Evolutionary conservation across 1,140 invertebrate species (phyloP).

Genomic region (Drosophila setifemur): DNA sequence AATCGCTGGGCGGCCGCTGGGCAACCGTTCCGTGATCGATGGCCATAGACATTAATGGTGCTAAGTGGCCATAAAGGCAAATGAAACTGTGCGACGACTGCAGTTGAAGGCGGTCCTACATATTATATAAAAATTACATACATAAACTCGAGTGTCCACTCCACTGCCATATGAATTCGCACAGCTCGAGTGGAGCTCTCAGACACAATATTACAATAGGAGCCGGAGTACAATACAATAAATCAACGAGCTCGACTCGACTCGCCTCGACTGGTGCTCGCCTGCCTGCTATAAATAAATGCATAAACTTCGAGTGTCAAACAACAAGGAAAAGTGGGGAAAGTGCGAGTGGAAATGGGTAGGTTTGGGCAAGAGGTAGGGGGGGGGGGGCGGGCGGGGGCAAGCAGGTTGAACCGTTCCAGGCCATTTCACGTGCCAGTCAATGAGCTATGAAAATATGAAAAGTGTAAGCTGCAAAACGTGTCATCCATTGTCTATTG

Average conservation of each 20-base stretch:
- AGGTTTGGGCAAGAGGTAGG: neutral
- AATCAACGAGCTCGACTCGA: conserved; percentile 46
- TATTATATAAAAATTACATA: conserved; percentile 61
- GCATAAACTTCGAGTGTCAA: conserved; percentile 69
- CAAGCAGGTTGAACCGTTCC: conserved; percentile 48
- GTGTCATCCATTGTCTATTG: conserved; percentile 37
- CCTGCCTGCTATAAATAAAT: conserved; percentile 68
- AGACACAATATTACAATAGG: conserved; percentile 56
- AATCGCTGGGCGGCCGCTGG: too few species aligned
- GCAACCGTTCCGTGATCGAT: conserved; percentile 37
- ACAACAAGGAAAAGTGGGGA: conserved; percentile 31
- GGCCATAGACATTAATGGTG: conserved; percentile 37
- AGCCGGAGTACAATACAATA: conserved; percentile 68
- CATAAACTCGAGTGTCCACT: conserved; percentile 59
- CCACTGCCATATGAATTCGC: conserved; percentile 54
- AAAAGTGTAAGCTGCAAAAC: conserved; percentile 47
- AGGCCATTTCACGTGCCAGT: conserved; percentile 55
- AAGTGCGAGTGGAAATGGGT: neutral
- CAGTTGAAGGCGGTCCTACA: conserved; percentile 17
- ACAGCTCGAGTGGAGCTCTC: conserved; percentile 46
- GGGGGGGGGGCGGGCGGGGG: neutral
- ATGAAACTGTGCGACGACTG: conserved; percentile 30
- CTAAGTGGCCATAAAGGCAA: conserved; percentile 35
- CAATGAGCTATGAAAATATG: conserved; percentile 77
- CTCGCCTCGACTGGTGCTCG: conserved; percentile 27